Conservation (phyloP, 1,140 invertebrate genomes). For the Maconellicoccus hirsutus region DNA sequence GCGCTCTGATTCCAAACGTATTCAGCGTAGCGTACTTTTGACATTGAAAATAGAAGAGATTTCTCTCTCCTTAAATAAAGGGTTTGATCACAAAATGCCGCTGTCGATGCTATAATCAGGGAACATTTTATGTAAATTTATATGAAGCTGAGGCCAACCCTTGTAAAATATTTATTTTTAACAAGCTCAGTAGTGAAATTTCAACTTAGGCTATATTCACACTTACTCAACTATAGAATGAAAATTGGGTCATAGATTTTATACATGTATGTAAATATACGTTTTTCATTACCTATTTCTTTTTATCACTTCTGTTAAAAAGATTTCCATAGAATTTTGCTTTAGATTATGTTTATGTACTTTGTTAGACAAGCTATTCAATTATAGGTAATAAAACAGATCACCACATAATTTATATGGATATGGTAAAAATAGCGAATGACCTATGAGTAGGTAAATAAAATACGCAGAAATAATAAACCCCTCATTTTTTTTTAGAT, state of each 20-base stretch:
- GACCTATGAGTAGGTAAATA: too few relatives aligned
- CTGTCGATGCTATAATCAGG: not conserved
- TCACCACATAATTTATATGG: too few relatives aligned
- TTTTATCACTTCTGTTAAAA: not conserved
- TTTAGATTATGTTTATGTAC: too few relatives aligned
- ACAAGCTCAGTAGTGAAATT: not conserved
- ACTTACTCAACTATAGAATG: not conserved
- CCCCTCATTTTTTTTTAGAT: too few relatives aligned
- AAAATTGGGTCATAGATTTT: conserved; percentile 1
- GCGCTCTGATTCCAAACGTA: not conserved
- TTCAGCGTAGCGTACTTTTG: not conserved
- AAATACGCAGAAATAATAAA: too few relatives aligned
- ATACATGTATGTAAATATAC: not conserved
- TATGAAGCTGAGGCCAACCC: not conserved
- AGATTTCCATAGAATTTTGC: not conserved
- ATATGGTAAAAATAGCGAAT: too few relatives aligned
- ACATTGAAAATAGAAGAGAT: not conserved
- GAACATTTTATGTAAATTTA: conserved; percentile 17
- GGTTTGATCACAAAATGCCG: conserved; percentile 1
- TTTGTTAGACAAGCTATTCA: too few relatives aligned
- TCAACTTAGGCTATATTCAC: not conserved
- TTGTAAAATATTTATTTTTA: conserved; percentile 20
- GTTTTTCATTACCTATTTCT: not conserved
- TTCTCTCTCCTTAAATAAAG: not conserved
- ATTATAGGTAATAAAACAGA: too few relatives aligned